Conservation (phyloP, 2,888 invertebrate species). For the Pilophorus perplexus region DNA sequence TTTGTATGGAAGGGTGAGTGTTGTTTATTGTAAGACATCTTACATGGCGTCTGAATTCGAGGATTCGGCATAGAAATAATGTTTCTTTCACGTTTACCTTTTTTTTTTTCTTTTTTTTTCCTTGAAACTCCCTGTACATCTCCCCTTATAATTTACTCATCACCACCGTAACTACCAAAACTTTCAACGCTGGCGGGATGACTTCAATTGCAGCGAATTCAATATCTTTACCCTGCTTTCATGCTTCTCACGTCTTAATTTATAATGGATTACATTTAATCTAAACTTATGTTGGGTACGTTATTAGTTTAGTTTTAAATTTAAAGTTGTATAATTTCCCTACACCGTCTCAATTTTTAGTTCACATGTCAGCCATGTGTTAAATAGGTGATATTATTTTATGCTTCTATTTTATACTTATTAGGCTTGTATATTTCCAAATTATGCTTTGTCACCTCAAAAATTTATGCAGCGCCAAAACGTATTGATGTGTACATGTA, state of each 20-base stretch:
- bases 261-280: conserved; percentile 24
- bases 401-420: conserved; percentile 35
- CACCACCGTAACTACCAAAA: too few relatives aligned
- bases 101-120: not conserved
- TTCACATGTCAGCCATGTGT: conserved; percentile 28
- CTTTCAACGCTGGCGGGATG: too few relatives aligned
- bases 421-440: conserved; percentile 36
- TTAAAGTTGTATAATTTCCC: conserved; percentile 40
- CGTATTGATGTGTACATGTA: conserved; percentile 36
- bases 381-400: conserved; percentile 35
- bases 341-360: conserved; percentile 41
- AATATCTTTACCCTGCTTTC: conserved; percentile 24
- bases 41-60: too few relatives aligned
- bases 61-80: too few relatives aligned
- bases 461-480: conserved; percentile 35
- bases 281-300: conserved; percentile 26
- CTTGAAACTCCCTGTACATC: too few relatives aligned
- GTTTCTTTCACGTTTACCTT: not conserved
- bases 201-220: not conserved
- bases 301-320: conserved; percentile 31
- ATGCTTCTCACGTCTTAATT: conserved; percentile 29
- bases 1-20: too few relatives aligned
- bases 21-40: too few relatives aligned
- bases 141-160: too few relatives aligned
- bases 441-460: conserved; percentile 35